phyloP scores from a whole-genome alignment of 1,140 invertebrate species.

The Dysdera silvatica region DNA sequence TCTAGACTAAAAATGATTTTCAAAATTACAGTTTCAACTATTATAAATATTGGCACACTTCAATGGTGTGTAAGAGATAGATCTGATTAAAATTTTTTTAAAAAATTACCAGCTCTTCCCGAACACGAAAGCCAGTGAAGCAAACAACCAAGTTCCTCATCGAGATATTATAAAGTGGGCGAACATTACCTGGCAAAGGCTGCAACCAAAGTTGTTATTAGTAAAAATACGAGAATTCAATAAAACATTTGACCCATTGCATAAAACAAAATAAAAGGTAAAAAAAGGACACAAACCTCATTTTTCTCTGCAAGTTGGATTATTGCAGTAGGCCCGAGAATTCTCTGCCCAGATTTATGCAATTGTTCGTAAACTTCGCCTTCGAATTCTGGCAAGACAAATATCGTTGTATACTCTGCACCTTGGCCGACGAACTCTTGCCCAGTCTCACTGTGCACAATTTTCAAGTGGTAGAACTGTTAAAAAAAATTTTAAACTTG shows the following conservation, averaged over 20 bases:
- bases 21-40: not conserved
- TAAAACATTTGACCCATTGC: not conserved
- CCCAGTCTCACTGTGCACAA: constrained; percentile 16
- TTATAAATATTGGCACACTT: not conserved
- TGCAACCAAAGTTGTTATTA: constrained; percentile 33
- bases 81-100: not conserved
- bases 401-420: constrained; percentile 53
- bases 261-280: constrained; percentile 1
- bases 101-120: constrained; percentile 65
- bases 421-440: constrained; percentile 21
- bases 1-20: constrained; percentile 54
- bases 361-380: constrained; percentile 57
- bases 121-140: constrained; percentile 80
- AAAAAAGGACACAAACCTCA: constrained; percentile 33
- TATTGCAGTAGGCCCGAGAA: constrained; percentile 43
- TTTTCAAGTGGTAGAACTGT: constrained; percentile 6
- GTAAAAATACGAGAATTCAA: not conserved
- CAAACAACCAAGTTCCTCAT: constrained; percentile 78
- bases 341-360: constrained; percentile 51
- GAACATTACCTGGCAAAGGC: constrained; percentile 56
- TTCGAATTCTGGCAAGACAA: constrained; percentile 61
- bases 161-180: constrained; percentile 74
- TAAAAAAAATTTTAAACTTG: not conserved
- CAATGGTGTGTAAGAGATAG: not conserved
- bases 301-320: constrained; percentile 38